Evolutionary conservation across 2,113 vertebrate species (phyloP), one percentile per base, ranked within the genome.

Genomic region (Hystrix brachyura): DNA sequence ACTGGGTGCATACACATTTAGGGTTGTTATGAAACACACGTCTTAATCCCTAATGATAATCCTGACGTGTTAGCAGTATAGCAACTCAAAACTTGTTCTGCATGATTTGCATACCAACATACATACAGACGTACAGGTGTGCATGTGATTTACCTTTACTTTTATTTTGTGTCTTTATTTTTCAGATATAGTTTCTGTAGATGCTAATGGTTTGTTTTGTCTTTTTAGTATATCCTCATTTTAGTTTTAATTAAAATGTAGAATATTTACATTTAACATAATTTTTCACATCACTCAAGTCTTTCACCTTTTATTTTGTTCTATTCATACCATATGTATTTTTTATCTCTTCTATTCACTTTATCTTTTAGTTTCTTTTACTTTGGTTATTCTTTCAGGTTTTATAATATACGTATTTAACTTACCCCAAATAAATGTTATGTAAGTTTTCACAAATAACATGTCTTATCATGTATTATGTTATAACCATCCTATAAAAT

Each of bases 161-260:
- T 71, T 71, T 38, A 38, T 15, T 71, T 32, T 65, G 64, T 65
- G 60, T 14, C 27, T 57, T 46, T 65, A 29, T 90, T 81, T 93
- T 84, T 86, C 48, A 86, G 67, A 2, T 60, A 0, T 94, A 5
- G 87, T 81, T 94, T 81, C 57, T 94, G 46, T 51, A 59, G 38
- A 43, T 74, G 43, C 5, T 80, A 64, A 15, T 90, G 55, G 6
- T 55, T 94, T 92, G 12, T 60, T 87, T 82, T 83, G 17, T 2
- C 62, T 64, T 80, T 88, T 65, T 87, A 85, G 43, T 60, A 19
- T 46, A 13, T 87, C 84, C 62, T 72, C 32, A 91, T 94, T 88
- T 90, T 32, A 62, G 27, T 81, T 34, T 95, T 95, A 92, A 55
- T 89, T 91, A 60, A 27, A 80, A 8, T 92, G 23, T n/a, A 91